Percentiles rank a stretch among this genome's conserved stretches.
phyloP scores from a whole-genome alignment of 2,113 vertebrate genomes.

The Pelobates fuscus region DNA sequence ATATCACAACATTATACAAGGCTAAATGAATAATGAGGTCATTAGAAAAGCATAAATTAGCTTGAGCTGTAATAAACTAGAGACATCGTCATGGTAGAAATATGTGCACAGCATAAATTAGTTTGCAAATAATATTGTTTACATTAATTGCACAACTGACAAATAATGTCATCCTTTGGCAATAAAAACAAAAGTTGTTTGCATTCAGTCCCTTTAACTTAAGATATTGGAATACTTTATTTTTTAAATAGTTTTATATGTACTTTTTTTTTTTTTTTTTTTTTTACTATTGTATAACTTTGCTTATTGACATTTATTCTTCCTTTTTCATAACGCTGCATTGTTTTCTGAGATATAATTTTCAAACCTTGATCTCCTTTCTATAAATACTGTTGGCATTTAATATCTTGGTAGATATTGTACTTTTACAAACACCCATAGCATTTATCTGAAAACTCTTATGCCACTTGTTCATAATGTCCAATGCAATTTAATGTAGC shows the following conservation, averaged over 20 bases:
- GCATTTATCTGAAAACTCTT: too few species aligned
- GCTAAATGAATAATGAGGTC: slow-evolving; percentile 77
- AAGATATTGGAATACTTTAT: too few species aligned
- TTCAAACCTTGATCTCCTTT: too few species aligned
- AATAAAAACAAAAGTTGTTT: slow-evolving; percentile 32
- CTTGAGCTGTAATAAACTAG: slow-evolving; percentile 58
- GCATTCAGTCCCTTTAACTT: slow-evolving; percentile 11
- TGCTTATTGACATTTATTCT: not conserved
- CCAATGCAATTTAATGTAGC: too few species aligned
- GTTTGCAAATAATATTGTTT: slow-evolving; percentile 71
- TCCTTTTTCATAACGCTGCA: too few species aligned
- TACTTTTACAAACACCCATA: too few species aligned
- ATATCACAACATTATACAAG: slow-evolving; percentile 66
- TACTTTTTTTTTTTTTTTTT: not conserved
- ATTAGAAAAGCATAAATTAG: slow-evolving; percentile 77
- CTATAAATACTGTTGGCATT: too few species aligned
- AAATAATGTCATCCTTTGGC: slow-evolving; percentile 52
- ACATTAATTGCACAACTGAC: slow-evolving; percentile 76
- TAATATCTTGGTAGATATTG: too few species aligned
- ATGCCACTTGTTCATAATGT: too few species aligned
- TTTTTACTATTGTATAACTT: not conserved
- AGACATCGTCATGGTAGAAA: slow-evolving; percentile 76
- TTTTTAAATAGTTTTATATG: too few species aligned
- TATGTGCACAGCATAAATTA: slow-evolving; percentile 79
- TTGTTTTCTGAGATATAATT: too few species aligned